Conservation (phyloP, 1,140 invertebrate species). For the Ectropis grisescens region DNA sequence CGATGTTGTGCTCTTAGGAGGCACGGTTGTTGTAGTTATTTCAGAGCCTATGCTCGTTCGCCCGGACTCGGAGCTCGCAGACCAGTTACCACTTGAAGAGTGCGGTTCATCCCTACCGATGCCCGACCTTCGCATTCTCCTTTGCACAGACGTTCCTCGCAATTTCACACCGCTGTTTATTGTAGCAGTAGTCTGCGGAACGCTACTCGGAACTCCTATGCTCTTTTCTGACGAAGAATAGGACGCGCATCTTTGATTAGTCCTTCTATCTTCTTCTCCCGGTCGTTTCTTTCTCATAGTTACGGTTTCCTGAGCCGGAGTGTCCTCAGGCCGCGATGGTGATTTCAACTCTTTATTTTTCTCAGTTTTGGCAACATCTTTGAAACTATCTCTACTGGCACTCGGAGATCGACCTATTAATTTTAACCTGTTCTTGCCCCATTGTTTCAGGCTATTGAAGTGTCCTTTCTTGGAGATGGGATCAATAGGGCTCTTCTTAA, state of each 20-base stretch:
- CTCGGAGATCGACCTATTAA: conserved; percentile 76
- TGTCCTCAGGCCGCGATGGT: conserved; percentile 65
- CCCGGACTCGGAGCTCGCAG: conserved; percentile 90
- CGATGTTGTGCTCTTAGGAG: conserved; percentile 78
- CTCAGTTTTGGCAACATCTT: conserved; percentile 57
- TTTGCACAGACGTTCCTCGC: conserved; percentile 76
- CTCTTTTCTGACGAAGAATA: conserved; percentile 80
- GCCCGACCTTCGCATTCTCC: conserved; percentile 71
- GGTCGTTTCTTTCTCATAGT: conserved; percentile 70
- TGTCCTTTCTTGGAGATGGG: conserved; percentile 77
- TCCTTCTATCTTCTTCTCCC: conserved; percentile 67
- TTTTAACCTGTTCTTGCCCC: conserved; percentile 83
- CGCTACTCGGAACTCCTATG: conserved; percentile 72
- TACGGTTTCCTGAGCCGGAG: conserved; percentile 75
- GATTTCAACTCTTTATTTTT: conserved; percentile 52
- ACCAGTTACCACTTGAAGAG: conserved; percentile 95
- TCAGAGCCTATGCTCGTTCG: conserved; percentile 86
- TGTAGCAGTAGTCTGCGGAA: conserved; percentile 67
- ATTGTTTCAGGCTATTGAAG: conserved; percentile 85
- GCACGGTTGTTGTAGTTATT: conserved; percentile 80
- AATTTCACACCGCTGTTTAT: conserved; percentile 78
- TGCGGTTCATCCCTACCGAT: conserved; percentile 82
- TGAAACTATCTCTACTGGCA: conserved; percentile 59
- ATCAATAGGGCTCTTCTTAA: conserved; percentile 73
- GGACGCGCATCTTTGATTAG: conserved; percentile 81